Conservation (phyloP, 2,113 vertebrate species). For the Siniperca chuatsi region DNA sequence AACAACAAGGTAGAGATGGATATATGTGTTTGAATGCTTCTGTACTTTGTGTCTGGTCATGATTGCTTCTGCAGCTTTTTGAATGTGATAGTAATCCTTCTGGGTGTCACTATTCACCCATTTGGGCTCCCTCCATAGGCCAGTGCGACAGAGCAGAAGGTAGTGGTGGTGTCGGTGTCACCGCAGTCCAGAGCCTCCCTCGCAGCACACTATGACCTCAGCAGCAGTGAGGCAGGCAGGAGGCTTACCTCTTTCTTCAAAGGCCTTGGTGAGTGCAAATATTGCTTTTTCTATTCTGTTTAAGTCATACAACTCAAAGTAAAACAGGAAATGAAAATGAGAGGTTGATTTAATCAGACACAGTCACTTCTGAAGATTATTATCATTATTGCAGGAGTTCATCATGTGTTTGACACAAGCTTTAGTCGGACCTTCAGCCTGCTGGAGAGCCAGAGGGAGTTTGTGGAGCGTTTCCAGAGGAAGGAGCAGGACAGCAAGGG, state of each 20-base stretch:
- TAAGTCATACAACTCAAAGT: neutral
- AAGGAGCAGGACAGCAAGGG: constrained; percentile 82
- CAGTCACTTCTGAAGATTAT: neutral
- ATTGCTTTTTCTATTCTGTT: neutral
- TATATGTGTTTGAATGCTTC: neutral
- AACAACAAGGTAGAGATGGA: constrained; percentile 86
- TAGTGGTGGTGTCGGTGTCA: constrained; percentile 93
- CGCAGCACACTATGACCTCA: constrained; percentile 87
- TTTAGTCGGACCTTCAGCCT: constrained; percentile 96
- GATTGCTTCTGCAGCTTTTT: neutral
- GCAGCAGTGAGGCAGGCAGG: constrained; percentile 86
- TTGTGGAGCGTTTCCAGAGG: constrained; percentile 88
- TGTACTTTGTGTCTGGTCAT: neutral
- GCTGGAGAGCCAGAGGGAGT: constrained; percentile 93
- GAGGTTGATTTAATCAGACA: neutral
- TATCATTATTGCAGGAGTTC: constrained; percentile 85
- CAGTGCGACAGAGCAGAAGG: constrained; percentile 76
- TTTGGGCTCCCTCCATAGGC: constrained; percentile 44
- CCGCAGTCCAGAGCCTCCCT: constrained; percentile 95
- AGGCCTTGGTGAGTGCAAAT: constrained; percentile 85
- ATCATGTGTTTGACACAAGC: constrained; percentile 93
- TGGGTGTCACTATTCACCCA: neutral
- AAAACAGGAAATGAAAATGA: neutral
- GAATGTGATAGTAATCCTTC: neutral
- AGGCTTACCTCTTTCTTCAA: constrained; percentile 92